Base-by-base conservation (phyloP, 2,888 invertebrate species). In the Lasioglossum vierecki region DNA sequence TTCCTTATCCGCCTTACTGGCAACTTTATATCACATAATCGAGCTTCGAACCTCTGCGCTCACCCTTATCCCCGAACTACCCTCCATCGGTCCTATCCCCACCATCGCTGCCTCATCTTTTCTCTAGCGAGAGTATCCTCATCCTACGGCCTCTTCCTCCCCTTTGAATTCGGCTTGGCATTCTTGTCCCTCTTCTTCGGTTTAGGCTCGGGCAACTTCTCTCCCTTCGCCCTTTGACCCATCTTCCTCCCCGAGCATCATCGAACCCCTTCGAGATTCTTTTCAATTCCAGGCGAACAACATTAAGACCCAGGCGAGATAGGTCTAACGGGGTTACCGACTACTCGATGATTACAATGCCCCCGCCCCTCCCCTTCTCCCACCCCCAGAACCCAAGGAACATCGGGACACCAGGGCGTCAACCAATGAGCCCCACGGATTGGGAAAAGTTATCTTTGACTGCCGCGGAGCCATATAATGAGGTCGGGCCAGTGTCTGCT, bases 11-110 rank as follows among this genome's bases (percentile, higher is more conserved):
- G 90, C 85, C 87, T 49, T 70, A 46, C 87, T 87, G 89, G 89
- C 88, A 91, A 91, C 89, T 91, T 92, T 93, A 92, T 92, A 92
- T 92, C 91, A 89, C 90, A 92, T 92, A 92, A 93, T 93, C 91
- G 92, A 91, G 89, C 89, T 75, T 76, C 83, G 88, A 85, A 88
- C 78, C 86, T 85, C 68, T 80, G 82, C 80, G 80, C 82, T 2
- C 18, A 11, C 18, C 53, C 53, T 53, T 53, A 9, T 53, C 53
- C n/a, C 53, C 53, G 9, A 53, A 9, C 53, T 8, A 9, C 0
- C 22, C 53, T 3, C 53, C 30, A 9, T 22, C 68, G 9, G 9
- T 39, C 11, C 68, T 22, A 39, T 18, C 22, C 68, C 68, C 74
- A 13, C 60, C 75, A 57, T 9, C 22, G 4, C 22, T n/a, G 53